A percentile compares a stretch with the other conserved stretches of the same genome.
Conservation (phyloP, 2,888 invertebrate genomes). For the Allacma fusca region DNA sequence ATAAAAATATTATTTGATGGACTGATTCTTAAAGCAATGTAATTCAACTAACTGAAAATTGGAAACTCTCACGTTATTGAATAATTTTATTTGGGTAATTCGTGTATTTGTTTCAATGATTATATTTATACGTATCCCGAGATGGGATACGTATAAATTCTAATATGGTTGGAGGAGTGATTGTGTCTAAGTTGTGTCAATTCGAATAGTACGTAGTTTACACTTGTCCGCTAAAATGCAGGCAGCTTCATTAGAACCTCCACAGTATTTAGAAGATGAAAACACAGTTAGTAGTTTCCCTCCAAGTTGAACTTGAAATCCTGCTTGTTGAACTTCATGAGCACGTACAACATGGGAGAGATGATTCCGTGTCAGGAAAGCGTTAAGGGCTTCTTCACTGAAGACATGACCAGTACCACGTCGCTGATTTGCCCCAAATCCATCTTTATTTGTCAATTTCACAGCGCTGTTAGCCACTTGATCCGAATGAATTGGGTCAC, state of each 20-base stretch:
- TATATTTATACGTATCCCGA: no score
- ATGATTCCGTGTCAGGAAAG: slow-evolving; percentile 73
- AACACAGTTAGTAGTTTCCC: slow-evolving; percentile 77
- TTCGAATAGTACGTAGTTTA: slow-evolving; percentile 72
- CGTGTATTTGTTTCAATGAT: no score
- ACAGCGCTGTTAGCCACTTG: background rate
- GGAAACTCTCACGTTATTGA: no score
- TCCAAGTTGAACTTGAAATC: slow-evolving; percentile 76
- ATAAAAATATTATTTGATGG: no score
- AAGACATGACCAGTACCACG: slow-evolving; percentile 79
- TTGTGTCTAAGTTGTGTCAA: slow-evolving; percentile 69
- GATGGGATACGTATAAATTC: no score
- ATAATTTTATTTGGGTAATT: no score
- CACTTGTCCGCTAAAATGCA: slow-evolving; percentile 73
- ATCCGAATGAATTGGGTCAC: slow-evolving; percentile 73
- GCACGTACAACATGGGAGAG: slow-evolving; percentile 77
- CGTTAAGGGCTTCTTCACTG: slow-evolving; percentile 73
- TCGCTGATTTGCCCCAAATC: slow-evolving; percentile 73
- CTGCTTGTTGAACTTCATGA: slow-evolving; percentile 76
- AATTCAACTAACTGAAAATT: no score
- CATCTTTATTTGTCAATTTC: slow-evolving; percentile 65
- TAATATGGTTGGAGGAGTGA: no score
- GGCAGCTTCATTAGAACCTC: slow-evolving; percentile 76
- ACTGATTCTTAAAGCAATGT: no score
- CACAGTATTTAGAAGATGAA: slow-evolving; percentile 78